A percentile compares a stretch with the other conserved stretches of the same genome.
Conservation (phyloP, 2,113 vertebrate species). For the Indri indri region DNA sequence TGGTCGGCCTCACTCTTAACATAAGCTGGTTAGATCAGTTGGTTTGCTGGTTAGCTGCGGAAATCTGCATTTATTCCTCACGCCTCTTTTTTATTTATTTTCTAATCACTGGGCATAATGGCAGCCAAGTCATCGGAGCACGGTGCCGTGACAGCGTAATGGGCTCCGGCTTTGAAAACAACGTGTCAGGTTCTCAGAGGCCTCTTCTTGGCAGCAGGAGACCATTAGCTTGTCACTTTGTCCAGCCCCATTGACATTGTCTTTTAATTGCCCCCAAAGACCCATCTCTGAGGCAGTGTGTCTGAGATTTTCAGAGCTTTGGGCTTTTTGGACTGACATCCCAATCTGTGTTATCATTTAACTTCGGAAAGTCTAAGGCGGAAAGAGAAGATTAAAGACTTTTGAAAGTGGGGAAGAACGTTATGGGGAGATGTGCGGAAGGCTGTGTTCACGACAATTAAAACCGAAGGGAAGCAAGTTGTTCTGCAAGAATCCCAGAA, state of each 20-base stretch:
- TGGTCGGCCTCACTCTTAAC: background rate
- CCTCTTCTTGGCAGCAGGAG: conserved; percentile 60
- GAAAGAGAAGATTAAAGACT: conserved; percentile 28
- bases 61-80: background rate
- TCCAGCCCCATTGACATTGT: conserved; percentile 57
- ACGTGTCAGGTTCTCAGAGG: conserved; percentile 33
- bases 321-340: conserved; percentile 21
- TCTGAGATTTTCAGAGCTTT: conserved; percentile 26
- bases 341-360: conserved; percentile 4
- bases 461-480: background rate
- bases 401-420: background rate
- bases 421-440: background rate
- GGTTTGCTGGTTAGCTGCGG: background rate
- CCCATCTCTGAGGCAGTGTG: conserved; percentile 34
- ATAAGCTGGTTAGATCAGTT: background rate
- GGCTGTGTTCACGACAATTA: background rate
- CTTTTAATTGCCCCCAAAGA: conserved; percentile 68
- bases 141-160: conserved; percentile 58
- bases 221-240: conserved; percentile 71
- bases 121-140: conserved; percentile 25
- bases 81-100: conserved; percentile 58
- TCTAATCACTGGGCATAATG: conserved; percentile 55
- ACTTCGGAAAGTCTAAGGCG: conserved; percentile 10
- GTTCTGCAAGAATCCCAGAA: background rate
- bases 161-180: conserved; percentile 66